Conservation (phyloP, 2,888 invertebrate species). For the Rhaphigaster nebulosa region DNA sequence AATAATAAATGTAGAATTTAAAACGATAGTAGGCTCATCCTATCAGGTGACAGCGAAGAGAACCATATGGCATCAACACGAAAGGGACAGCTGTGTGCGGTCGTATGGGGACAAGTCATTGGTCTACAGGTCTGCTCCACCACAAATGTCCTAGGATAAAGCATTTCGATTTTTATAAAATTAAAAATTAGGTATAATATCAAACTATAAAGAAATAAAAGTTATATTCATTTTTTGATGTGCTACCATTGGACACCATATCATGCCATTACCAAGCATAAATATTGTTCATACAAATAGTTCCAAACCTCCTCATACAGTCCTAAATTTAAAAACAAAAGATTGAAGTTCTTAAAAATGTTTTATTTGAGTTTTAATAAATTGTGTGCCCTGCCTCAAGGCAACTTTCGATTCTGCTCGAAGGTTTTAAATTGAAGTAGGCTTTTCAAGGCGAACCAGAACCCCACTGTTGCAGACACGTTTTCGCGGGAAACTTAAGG, state of each 20-base stretch:
- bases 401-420: neutral
- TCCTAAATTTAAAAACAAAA: no score
- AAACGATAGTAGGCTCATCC: neutral
- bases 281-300: no score
- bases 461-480: constrained; percentile 8
- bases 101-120: neutral
- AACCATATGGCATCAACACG: constrained; percentile 6
- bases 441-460: constrained; percentile 40
- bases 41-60: neutral
- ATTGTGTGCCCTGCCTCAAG: neutral
- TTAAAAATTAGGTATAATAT: neutral
- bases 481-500: constrained; percentile 27
- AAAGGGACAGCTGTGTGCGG: neutral
- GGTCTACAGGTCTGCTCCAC: neutral
- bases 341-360: no score
- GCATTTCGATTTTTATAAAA: neutral
- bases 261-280: no score
- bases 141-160: neutral
- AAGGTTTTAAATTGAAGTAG: constrained; percentile 40
- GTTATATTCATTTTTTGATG: no score
- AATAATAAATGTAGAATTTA: neutral
- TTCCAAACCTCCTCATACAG: no score
- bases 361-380: neutral
- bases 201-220: neutral
- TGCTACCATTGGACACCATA: no score